Base-by-base conservation (phyloP, 2,113 vertebrate genomes). In the Mormyrus lacerda region DNA sequence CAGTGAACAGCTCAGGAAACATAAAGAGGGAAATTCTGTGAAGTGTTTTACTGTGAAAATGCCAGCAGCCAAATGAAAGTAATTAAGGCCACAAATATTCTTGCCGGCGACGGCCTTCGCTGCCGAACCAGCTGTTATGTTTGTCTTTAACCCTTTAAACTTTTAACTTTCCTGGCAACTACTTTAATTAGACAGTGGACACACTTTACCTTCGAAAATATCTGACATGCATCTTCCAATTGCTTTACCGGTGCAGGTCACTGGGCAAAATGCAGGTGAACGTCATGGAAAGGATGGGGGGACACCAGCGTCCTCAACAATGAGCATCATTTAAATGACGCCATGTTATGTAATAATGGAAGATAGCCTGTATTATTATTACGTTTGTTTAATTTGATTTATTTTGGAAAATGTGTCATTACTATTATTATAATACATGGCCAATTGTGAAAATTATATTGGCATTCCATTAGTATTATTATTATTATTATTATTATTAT, bases 21-120 rank as follows among this genome's bases (percentile, higher is more conserved):
- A 93, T 93, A 95, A 94, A 94, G 92, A 91, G 91, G 90, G 92
- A 93, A 94, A 94, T 95, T 94, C 93, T 93, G 89, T 27, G 92
- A 92, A 94, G 93, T 93, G 91, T 94, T 94, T 92, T 93, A 93
- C 91, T 93, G 90, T 92, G 73, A 92, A 94, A 94, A 94, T 90
- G 92, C 94, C 93, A 92, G 90, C 91, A 92, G 92, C 82, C 42
- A 85, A 79, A 79, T 42, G 31, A 42, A 42, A 42, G 73, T 42
- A 79, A 47, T 85, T 47, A 94, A 94, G 89, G 90, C 91, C 93
- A 91, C 93, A 93, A 93, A 93, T 93, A 94, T 92, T 92, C 92
- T 92, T 93, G 91, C 88, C 90, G 92, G 91, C 89, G 94, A 94
- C 92, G 92, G 89, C 89, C 87, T 94, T 94, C 92, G 92, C 89